phyloP scores from a whole-genome alignment of 1,140 invertebrate species.

The Drosophila baimaii region DNA sequence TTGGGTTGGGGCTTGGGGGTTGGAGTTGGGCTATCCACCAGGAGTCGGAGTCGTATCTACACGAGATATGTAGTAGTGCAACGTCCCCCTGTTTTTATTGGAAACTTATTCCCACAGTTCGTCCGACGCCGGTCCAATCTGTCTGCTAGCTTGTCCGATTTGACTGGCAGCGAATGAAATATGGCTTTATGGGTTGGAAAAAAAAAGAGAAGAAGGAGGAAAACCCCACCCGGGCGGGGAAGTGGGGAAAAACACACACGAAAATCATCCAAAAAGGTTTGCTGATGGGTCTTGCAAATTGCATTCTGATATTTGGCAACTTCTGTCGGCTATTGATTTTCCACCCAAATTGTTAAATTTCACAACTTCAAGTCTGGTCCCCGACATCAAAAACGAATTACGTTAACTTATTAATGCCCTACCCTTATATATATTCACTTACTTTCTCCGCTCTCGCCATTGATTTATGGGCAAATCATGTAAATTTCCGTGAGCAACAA shows the following conservation, averaged over 20 bases:
- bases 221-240: not conserved
- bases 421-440: slow-evolving; percentile 36
- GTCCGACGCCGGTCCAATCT: slow-evolving; percentile 68
- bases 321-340: slow-evolving; percentile 78
- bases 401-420: slow-evolving; percentile 36
- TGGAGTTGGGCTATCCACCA: not conserved
- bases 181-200: slow-evolving; percentile 62
- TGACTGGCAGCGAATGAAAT: slow-evolving; percentile 81
- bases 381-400: slow-evolving; percentile 42
- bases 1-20: slow-evolving; percentile 36
- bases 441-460: slow-evolving; percentile 32
- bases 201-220: slow-evolving; percentile 6
- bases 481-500: slow-evolving; percentile 68
- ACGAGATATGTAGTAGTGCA: slow-evolving; percentile 35
- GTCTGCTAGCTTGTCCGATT: slow-evolving; percentile 80
- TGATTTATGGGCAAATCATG: slow-evolving; percentile 78
- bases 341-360: slow-evolving; percentile 45
- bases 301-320: slow-evolving; percentile 73
- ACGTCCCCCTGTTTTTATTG: slow-evolving; percentile 63
- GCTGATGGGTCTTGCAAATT: slow-evolving; percentile 73
- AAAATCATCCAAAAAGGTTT: slow-evolving; percentile 55
- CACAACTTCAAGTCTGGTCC: slow-evolving; percentile 13
- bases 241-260: slow-evolving; percentile 40
- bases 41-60: slow-evolving; percentile 25
- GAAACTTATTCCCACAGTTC: slow-evolving; percentile 70